phyloP scores from a whole-genome alignment of 92 coral and sea anemone species.

The Siderastrea radians region DNA sequence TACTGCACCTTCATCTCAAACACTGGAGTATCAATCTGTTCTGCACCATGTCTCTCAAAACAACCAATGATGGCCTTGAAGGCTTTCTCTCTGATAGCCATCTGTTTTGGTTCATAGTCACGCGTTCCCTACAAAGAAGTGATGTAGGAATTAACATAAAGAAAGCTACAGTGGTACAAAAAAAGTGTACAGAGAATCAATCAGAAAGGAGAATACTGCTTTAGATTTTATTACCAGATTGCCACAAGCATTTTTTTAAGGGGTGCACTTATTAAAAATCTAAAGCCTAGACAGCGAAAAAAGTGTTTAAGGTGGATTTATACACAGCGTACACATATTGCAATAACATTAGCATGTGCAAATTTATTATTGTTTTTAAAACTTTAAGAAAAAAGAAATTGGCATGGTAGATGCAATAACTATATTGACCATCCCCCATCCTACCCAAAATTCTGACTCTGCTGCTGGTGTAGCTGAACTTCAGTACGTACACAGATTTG shows the following conservation, averaged over 20 bases:
- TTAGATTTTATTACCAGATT: too few species aligned
- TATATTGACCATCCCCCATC: too few species aligned
- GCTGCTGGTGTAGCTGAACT: too few species aligned
- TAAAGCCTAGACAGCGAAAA: too few species aligned
- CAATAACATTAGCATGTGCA: background rate
- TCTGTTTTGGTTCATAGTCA: constrained; percentile 95
- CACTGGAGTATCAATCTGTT: constrained; percentile 96
- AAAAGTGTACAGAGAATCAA: background rate
- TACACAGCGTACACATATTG: too few species aligned
- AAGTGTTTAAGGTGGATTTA: too few species aligned
- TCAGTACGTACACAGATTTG: background rate
- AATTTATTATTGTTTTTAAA: background rate
- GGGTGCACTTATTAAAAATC: background rate
- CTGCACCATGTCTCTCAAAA: constrained; percentile 98
- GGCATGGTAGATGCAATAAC: too few species aligned
- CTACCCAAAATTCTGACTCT: too few species aligned
- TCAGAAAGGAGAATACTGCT: background rate
- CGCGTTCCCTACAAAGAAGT: constrained; percentile 83
- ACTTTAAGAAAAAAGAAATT: too few species aligned
- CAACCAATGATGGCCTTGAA: constrained; percentile 86
- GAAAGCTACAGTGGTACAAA: too few species aligned
- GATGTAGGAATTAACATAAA: background rate
- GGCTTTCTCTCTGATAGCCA: constrained; percentile 95
- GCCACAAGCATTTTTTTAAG: too few species aligned
- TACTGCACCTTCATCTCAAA: constrained; percentile 87